Base-by-base conservation (phyloP, 2,888 invertebrate species). In the Mesorhabditis belari region DNA sequence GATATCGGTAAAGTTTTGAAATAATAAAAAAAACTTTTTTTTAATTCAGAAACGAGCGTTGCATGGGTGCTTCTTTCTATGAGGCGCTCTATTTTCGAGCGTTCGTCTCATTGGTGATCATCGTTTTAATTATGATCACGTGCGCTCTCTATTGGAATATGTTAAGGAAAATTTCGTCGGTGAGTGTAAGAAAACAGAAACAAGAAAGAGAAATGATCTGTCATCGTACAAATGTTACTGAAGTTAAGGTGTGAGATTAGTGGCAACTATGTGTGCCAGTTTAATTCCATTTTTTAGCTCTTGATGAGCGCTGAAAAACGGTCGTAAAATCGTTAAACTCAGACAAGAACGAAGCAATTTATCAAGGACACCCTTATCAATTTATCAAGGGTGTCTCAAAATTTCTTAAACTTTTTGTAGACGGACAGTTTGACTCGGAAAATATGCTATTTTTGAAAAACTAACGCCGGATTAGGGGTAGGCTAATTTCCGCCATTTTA, bases 81-180 rank as follows among this genome's bases (percentile, higher is more conserved):
- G 64, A 70, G 51, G 69, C 66, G 49, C 61, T 73, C 55, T 70
- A 57, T 49, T 75, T 74, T 62, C 74, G 75, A 4, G 55, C 68
- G 35, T 50, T 58, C 55, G 69, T 75, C 58, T 67, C 71, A 0
- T 23, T 71, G 3, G 66, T 75, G 49, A 70, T 87, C 75, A 85
- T 87, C 73, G 81, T 84, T 3, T 86, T 87, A 5, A 83, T 87
- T 57, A 69, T 85, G 3, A 68, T 86, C 28, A 87, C 88, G 85
- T 83, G 85, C 5, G 79, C 85, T 71, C 86, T 87, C 68, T 88
- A 88, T 81, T 78, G 83, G 1, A 86, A 86, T 76, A 87, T 88
- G 68, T 84, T 87, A 35, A 58, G 61, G 35, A 69, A 66, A 27
- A 65, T 71, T 28, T 66, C 55, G 5, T 64, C 66, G 63, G 70